phyloP scores from a whole-genome alignment of 2,797 vertebrate genomes.

The Microchirus variegatus region DNA sequence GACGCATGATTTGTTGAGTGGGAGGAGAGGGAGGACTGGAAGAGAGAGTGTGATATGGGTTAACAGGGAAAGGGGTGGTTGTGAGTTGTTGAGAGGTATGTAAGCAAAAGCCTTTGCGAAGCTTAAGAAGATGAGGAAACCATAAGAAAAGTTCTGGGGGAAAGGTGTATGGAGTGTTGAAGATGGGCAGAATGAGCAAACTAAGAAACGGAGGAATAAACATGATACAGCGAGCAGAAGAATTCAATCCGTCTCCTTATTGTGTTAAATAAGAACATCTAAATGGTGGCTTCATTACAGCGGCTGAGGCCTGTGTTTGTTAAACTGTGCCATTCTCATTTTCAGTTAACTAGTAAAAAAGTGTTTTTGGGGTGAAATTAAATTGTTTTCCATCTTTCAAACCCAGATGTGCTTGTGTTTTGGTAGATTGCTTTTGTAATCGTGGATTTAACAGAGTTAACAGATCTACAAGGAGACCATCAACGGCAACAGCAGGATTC shows the following conservation, averaged over 20 bases:
- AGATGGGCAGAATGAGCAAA: background rate
- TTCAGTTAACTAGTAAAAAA: too few species aligned
- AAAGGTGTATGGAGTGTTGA: conserved; percentile 1
- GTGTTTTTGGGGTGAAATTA: background rate
- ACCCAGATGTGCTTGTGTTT: background rate
- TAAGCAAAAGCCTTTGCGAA: conserved; percentile 17
- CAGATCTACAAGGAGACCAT: background rate
- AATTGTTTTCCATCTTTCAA: background rate
- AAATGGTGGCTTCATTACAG: background rate
- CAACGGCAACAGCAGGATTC: background rate
- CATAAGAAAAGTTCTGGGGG: conserved; percentile 8
- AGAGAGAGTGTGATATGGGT: conserved; percentile 14
- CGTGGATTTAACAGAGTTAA: background rate
- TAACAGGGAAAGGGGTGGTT: conserved; percentile 3
- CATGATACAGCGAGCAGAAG: conserved; percentile 12
- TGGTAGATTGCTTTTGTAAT: background rate
- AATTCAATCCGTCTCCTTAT: conserved; percentile 11
- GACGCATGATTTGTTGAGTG: conserved; percentile 44
- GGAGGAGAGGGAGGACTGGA: conserved; percentile 31
- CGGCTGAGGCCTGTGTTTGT: background rate
- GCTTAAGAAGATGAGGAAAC: conserved; percentile 15
- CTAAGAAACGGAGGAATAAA: background rate
- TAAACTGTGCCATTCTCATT: too few species aligned
- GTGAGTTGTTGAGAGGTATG: conserved; percentile 24
- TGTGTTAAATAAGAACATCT: conserved; percentile 10